Percentiles rank a stretch among this genome's conserved stretches.
Conservation (phyloP, 2,113 vertebrate genomes). For the Brienomyrus brachyistius region DNA sequence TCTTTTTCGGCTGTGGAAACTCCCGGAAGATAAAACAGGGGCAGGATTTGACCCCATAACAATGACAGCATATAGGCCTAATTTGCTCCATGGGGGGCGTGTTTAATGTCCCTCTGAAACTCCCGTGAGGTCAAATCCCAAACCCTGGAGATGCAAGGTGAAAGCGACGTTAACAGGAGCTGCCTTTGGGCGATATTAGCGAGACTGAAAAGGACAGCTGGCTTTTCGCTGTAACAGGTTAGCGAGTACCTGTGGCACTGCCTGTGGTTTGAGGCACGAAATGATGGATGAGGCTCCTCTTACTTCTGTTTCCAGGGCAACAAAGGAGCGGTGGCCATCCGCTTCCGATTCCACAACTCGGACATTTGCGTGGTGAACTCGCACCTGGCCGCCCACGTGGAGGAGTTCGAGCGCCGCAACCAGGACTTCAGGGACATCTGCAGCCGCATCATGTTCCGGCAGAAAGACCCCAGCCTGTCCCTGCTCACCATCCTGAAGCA, state of each 20-base stretch:
- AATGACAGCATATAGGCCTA: background rate
- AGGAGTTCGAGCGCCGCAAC: constrained; percentile 87
- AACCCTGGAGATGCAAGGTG: background rate
- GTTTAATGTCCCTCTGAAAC: background rate
- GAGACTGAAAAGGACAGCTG: background rate
- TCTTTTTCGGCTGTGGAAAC: background rate
- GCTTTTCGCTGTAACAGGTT: background rate
- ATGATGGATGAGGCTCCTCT: background rate
- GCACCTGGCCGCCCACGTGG: constrained; percentile 84
- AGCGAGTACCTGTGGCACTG: background rate
- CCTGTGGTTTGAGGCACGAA: background rate
- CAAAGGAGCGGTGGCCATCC: constrained; percentile 87
- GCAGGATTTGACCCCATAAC: background rate
- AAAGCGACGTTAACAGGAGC: background rate
- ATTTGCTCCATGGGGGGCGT: background rate
- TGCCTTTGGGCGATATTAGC: background rate
- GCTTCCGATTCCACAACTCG: constrained; percentile 88
- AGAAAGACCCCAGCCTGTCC: constrained; percentile 58
- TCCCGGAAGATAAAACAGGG: background rate
- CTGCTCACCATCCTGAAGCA: constrained; percentile 81
- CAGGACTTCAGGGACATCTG: constrained; percentile 95
- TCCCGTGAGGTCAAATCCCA: background rate
- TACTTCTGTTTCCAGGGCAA: constrained; percentile 71
- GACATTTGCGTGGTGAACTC: constrained; percentile 87
- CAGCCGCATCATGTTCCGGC: constrained; percentile 77